These are phyloP conservation scores for Liasis olivaceus DNA, from an alignment of 2,797 vertebrate genomes.

Conservation along the genomic window DNA sequence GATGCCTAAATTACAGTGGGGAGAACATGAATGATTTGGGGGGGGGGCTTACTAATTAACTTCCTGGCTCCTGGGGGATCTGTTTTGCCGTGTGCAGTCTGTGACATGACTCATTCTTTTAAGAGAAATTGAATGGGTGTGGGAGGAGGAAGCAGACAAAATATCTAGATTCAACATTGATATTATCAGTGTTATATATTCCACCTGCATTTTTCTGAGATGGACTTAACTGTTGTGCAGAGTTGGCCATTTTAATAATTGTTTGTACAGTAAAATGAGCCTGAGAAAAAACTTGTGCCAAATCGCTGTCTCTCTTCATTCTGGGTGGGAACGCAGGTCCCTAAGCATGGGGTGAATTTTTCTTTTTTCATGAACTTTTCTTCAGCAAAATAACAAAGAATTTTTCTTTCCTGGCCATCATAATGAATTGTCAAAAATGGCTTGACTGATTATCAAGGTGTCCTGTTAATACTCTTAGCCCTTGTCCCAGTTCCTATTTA, in stretches of 20 bases:
- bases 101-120: background rate
- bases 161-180: background rate
- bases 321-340: slow-evolving; percentile 28
- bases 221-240: background rate
- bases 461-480: background rate
- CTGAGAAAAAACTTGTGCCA: background rate
- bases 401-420: background rate
- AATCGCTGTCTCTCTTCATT: slow-evolving; percentile 13
- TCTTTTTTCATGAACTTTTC: background rate
- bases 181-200: background rate
- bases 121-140: background rate
- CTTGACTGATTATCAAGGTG: background rate
- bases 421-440: background rate
- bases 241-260: slow-evolving; percentile 24
- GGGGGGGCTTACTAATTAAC: background rate
- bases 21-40: slow-evolving; percentile 3
- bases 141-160: background rate
- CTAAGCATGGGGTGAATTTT: background rate
- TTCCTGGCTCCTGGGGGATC: background rate
- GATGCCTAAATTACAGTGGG: background rate
- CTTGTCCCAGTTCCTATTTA: background rate
- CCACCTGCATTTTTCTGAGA: background rate
- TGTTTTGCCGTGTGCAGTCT: background rate
- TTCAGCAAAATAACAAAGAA: background rate
- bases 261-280: slow-evolving; percentile 30